Evolutionary conservation across 2,797 vertebrate genomes (phyloP).

Genomic region (Euthynnus affinis): DNA sequence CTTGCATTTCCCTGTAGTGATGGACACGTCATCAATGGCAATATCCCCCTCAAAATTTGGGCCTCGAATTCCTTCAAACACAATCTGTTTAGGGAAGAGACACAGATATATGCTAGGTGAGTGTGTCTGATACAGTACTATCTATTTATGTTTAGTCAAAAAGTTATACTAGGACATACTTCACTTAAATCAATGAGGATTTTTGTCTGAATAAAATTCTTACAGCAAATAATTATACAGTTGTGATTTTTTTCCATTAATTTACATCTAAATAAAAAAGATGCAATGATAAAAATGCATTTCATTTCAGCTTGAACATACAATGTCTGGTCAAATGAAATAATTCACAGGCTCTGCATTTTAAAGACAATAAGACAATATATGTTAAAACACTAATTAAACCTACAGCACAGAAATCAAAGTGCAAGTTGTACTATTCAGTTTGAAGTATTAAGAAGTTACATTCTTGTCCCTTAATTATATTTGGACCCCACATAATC

Average conservation of each 20-base stretch:
- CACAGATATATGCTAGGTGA: slow-evolving; percentile 7
- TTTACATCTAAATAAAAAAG: neutral
- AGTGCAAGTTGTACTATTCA: neutral
- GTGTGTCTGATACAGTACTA: neutral
- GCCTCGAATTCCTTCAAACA: slow-evolving; percentile 96
- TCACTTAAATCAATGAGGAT: neutral
- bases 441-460: slow-evolving; percentile 16
- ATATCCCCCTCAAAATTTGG: slow-evolving; percentile 95
- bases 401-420: slow-evolving; percentile 9
- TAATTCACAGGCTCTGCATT: neutral
- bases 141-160: neutral
- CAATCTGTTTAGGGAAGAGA: slow-evolving; percentile 85
- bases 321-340: neutral
- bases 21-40: slow-evolving; percentile 95
- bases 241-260: neutral
- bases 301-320: neutral
- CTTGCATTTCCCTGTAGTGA: slow-evolving; percentile 94
- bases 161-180: neutral
- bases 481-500: slow-evolving; percentile 37
- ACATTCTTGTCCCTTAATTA: slow-evolving; percentile 28
- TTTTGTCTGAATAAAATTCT: neutral
- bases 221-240: neutral
- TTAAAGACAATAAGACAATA: neutral
- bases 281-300: neutral
- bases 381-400: neutral